phyloP scores from a whole-genome alignment of 2,113 vertebrate genomes.

The Dicaeum eximium region DNA sequence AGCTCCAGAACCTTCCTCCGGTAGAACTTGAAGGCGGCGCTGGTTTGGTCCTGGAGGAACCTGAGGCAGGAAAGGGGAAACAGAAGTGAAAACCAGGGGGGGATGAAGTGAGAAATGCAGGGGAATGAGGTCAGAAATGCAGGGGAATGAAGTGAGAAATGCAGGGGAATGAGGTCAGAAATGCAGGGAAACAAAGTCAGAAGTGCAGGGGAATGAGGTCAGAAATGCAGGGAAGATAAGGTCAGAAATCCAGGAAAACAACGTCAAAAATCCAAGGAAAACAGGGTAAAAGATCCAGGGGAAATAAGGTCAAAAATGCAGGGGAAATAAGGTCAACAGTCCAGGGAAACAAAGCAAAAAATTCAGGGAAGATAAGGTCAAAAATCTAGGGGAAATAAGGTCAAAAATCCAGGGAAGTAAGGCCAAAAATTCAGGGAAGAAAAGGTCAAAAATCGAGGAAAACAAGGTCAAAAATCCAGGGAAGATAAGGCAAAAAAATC shows the following conservation, averaged over 20 bases:
- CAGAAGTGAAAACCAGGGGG: too few relatives aligned
- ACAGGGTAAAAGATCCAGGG: not conserved
- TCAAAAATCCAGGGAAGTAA: not conserved
- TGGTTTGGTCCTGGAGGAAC: slow-evolving; percentile 75
- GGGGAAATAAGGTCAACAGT: not conserved
- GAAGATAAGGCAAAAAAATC: not conserved
- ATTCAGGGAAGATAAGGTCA: too few relatives aligned
- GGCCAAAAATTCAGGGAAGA: too few relatives aligned
- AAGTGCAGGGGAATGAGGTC: not conserved
- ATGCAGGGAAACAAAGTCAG: not conserved
- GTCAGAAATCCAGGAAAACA: too few relatives aligned
- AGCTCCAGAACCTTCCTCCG: slow-evolving; percentile 73
- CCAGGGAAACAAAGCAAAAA: too few relatives aligned
- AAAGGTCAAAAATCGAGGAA: not conserved
- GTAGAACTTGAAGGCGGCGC: slow-evolving; percentile 76
- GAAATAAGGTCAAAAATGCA: not conserved
- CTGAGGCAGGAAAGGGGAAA: not conserved
- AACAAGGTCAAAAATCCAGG: not conserved
- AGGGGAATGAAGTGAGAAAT: not conserved
- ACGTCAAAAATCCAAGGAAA: not conserved
- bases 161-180: not conserved
- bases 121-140: too few relatives aligned
- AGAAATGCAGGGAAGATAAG: too few relatives aligned
- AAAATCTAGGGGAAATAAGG: not conserved
- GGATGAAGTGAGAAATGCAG: not conserved